These are phyloP conservation scores for Trachelus iudaicus DNA, from an alignment of 2,888 invertebrate genomes.

Conservation along the genomic window DNA sequence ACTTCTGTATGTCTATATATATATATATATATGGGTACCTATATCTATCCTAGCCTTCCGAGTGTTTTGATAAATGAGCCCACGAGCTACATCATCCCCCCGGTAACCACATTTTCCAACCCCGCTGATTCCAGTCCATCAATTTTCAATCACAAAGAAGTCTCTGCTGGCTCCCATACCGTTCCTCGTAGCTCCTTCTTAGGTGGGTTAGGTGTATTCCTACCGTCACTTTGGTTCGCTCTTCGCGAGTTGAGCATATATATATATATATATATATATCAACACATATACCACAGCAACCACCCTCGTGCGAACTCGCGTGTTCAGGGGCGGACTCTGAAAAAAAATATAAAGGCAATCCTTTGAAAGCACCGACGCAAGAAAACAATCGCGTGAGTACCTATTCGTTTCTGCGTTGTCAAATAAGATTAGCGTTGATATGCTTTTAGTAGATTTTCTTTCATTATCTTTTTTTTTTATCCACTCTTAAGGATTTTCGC, in stretches of 20 bases:
- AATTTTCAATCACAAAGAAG: slow-evolving; percentile 63
- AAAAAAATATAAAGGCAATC: slow-evolving; percentile 5
- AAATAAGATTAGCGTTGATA: not conserved
- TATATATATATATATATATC: not conserved
- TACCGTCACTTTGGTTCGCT: not conserved
- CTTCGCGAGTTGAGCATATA: not conserved
- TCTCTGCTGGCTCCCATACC: slow-evolving; percentile 30
- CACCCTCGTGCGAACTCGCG: not conserved
- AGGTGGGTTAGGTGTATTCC: not conserved
- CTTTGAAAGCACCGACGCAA: not conserved
- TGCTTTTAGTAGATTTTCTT: not conserved
- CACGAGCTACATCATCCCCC: slow-evolving; percentile 31
- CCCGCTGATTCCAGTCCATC: slow-evolving; percentile 60
- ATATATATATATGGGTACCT: not conserved
- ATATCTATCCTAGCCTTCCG: slow-evolving; percentile 24
- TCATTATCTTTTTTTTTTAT: not conserved
- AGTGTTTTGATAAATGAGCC: slow-evolving; percentile 54
- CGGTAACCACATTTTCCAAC: slow-evolving; percentile 31
- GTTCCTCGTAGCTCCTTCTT: slow-evolving; percentile 33
- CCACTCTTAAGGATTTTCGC: not conserved
- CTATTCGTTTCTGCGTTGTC: slow-evolving; percentile 1
- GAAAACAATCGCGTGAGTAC: slow-evolving; percentile 3
- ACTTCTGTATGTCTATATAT: not conserved
- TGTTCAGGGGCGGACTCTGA: not conserved
- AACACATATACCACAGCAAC: not conserved